Evolutionary conservation across 2,888 invertebrate genomes (phyloP), one percentile per base, ranked within the genome.

Genomic region (Caprella mutica): DNA sequence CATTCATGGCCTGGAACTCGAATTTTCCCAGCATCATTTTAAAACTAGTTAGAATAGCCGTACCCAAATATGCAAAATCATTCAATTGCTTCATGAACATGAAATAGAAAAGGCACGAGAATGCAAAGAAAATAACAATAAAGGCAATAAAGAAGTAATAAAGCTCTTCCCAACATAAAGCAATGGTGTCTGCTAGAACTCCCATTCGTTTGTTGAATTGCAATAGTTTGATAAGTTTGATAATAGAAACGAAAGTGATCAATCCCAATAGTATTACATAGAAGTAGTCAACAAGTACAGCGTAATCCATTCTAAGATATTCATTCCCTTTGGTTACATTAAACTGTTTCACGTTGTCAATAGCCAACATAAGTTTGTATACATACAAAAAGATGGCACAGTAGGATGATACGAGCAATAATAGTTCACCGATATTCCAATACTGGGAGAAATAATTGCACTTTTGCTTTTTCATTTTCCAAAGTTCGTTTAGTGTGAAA

Each of bases 191-290:
- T 21, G 68, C 68, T 19, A 70, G 62, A 17, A 69, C 65, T 24
- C 68, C 69, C 66, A 69, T 69, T 38, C 70, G 65, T 48, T 69
- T 69, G 56, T 67, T 67, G 58, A 67, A 77, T 58, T 75, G 69
- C 24, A 77, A 69, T n/a, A 77, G 69, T 59, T 74, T 72, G 55
- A 76, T 70, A 68, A 77, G 75, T 67, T 77, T 76, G 55, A 77
- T 68, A 3, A 74, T 73, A 19, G 73, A 72, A 52, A 75, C 70
- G 69, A 77, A 77, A 30, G 74, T 72, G 21, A 75, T 69, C 66
- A 72, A 71, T n/a, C 74, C 75, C 21, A 75, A 68, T 59, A 75
- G 69, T 66, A 75, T 74, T 23, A 71, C 70, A 67, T 75, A 75
- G 5, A 72, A 66, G 58, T 76, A 73, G 59, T 76, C 74, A 68